Percentiles rank a stretch among this genome's conserved stretches.
Evolutionary conservation across 2,888 invertebrate genomes (phyloP).

Genomic region (Rhingia campestris): DNA sequence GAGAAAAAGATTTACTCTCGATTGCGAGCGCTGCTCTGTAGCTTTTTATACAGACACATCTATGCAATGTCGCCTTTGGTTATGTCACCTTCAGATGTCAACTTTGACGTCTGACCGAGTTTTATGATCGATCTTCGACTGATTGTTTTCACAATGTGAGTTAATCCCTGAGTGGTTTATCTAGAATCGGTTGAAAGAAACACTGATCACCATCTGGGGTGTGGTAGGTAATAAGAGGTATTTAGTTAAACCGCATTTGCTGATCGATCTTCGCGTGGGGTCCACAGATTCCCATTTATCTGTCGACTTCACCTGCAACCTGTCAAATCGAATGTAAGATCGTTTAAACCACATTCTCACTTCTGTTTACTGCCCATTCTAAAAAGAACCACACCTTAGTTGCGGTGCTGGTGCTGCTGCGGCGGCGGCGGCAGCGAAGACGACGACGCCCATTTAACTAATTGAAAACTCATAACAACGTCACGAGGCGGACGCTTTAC

Average conservation of each 20-base stretch:
- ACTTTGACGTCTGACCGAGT: conserved; percentile 68
- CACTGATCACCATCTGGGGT: conserved; percentile 15
- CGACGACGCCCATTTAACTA: conserved; percentile 29
- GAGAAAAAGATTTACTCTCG: conserved; percentile 55
- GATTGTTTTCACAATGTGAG: conserved; percentile 50
- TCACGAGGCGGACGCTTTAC: conserved; percentile 6
- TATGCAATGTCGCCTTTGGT: conserved; percentile 62
- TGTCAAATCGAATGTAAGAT: conserved; percentile 42
- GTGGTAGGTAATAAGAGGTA: conserved; percentile 10
- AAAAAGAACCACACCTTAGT: conserved; percentile 44
- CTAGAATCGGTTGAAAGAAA: conserved; percentile 15
- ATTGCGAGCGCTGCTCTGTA: conserved; percentile 27
- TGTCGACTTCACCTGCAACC: conserved; percentile 50
- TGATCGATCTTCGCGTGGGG: conserved; percentile 70
- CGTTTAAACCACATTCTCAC: conserved; percentile 19
- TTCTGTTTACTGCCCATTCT: conserved; percentile 10
- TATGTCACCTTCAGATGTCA: conserved; percentile 65
- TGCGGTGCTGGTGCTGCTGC: background rate
- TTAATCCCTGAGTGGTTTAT: conserved; percentile 39
- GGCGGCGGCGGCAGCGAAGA: background rate
- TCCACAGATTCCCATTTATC: conserved; percentile 39
- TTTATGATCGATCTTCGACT: conserved; percentile 63
- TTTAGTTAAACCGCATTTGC: conserved; percentile 31
- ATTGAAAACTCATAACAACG: conserved; percentile 49
- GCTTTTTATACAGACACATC: background rate